phyloP scores from a whole-genome alignment of 2,797 vertebrate species.

The Amphiprion clarkii region DNA sequence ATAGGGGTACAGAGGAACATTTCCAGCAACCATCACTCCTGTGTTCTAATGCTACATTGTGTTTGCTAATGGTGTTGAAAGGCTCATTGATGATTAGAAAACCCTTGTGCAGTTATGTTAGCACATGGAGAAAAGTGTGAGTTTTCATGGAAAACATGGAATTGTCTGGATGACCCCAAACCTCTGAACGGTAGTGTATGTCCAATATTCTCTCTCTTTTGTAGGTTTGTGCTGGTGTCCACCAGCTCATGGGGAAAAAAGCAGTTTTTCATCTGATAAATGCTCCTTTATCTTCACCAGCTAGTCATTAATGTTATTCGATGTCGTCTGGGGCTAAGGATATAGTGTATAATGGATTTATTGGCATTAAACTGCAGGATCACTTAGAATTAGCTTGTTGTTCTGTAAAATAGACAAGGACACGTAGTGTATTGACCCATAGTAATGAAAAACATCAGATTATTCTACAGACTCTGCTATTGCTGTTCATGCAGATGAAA shows the following conservation, averaged over 20 bases:
- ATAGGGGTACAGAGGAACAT: no score
- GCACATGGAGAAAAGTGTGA: no score
- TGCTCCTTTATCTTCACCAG: background rate
- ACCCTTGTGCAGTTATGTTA: no score
- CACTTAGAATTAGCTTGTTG: background rate
- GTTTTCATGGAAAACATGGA: no score
- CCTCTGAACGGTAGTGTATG: no score
- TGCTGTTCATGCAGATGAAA: slow-evolving; percentile 23
- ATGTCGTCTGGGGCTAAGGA: background rate
- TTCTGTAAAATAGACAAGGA: background rate
- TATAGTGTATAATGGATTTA: background rate
- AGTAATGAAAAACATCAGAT: slow-evolving; percentile 23
- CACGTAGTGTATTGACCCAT: slow-evolving; percentile 16
- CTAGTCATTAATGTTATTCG: background rate
- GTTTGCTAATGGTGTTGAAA: no score
- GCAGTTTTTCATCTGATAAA: background rate
- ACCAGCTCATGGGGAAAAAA: background rate
- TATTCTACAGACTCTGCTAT: slow-evolving; percentile 21
- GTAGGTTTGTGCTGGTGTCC: background rate
- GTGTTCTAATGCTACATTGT: no score
- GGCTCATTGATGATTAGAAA: no score
- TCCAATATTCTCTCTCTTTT: no score
- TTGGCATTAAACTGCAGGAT: background rate
- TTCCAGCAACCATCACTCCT: no score
- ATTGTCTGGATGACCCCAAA: no score